These are phyloP conservation scores for Cinara cedri DNA, from an alignment of 2,888 invertebrate genomes.

Conservation along the genomic window DNA sequence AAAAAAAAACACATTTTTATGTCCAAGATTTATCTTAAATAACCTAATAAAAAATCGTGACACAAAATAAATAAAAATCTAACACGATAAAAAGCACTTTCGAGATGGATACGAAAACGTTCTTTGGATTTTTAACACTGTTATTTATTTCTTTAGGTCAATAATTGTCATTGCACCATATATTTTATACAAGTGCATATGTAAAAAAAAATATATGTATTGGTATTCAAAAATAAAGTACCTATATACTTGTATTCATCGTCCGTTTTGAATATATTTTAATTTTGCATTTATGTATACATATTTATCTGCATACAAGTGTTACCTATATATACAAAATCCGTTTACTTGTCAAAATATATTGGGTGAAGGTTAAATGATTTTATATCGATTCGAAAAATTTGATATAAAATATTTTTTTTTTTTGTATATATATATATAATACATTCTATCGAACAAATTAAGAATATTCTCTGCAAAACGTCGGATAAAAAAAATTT, in stretches of 20 bases:
- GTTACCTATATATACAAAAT: not conserved
- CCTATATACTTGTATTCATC: not conserved
- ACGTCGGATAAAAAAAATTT: too few relatives aligned
- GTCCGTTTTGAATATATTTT: slow-evolving; percentile 2
- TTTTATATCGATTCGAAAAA: not conserved
- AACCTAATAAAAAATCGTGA: slow-evolving; percentile 17
- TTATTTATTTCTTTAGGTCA: not conserved
- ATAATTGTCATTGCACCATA: not conserved
- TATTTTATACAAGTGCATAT: not conserved
- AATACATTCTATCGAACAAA: too few relatives aligned
- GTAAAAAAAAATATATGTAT: not conserved
- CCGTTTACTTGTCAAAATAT: slow-evolving; percentile 11
- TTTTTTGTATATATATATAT: too few relatives aligned
- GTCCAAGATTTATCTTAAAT: not conserved
- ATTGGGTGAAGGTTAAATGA: slow-evolving; percentile 21
- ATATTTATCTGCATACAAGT: not conserved
- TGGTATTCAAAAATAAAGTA: not conserved
- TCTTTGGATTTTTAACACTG: not conserved
- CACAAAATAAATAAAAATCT: slow-evolving; percentile 3
- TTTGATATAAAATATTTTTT: not conserved
- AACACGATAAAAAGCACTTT: not conserved
- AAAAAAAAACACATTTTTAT: not conserved
- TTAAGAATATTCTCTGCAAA: too few relatives aligned
- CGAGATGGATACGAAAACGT: not conserved
- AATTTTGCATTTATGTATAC: not conserved